Evolutionary conservation across 2,888 invertebrate species (phyloP), one percentile per base, ranked within the genome.

Genomic region (Tipula lateralis): DNA sequence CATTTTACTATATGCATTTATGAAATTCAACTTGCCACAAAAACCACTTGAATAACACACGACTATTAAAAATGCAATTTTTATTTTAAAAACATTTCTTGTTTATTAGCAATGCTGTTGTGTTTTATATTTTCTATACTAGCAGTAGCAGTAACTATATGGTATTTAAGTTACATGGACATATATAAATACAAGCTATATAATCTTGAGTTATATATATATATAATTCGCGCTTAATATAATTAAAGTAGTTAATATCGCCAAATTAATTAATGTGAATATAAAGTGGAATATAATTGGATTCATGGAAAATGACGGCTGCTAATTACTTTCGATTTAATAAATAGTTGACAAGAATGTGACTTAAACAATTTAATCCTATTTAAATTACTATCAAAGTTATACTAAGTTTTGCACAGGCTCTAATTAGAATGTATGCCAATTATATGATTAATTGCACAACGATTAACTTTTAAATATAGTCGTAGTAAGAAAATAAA

Each of bases 121-220:
- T 66, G 66, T 66, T 66, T 44, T 24, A 66, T 39, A n/a, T n/a
- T 0, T 39, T n/a, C n/a, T 39, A n/a, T 12, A 66, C 19, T 66
- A 66, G 66, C 66, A 66, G 24, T 7, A 24, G 66, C 66, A 66
- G 9, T 66, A 66, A 2, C 66, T 66, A 12, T n/a, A n/a, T n/a
- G n/a, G n/a, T n/a, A n/a, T n/a, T n/a, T n/a, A n/a, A n/a, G n/a
- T n/a, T n/a, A n/a, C n/a, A n/a, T n/a, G n/a, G n/a, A n/a, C n/a
- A 2, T 16, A 9, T 44, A 44, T 44, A 44, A 44, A 16, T n/a
- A n/a, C n/a, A n/a, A n/a, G n/a, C n/a, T n/a, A n/a, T n/a, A 16
- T 66, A 66, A 66, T 66, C 66, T 66, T 66, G 24, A 66, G 66
- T 24, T 66, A 66, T 66, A 66, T 66, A 66, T 24, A 66, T 66